These are phyloP conservation scores for Vesta saturnalis DNA, from an alignment of 2,888 invertebrate species.

Conservation along the genomic window DNA sequence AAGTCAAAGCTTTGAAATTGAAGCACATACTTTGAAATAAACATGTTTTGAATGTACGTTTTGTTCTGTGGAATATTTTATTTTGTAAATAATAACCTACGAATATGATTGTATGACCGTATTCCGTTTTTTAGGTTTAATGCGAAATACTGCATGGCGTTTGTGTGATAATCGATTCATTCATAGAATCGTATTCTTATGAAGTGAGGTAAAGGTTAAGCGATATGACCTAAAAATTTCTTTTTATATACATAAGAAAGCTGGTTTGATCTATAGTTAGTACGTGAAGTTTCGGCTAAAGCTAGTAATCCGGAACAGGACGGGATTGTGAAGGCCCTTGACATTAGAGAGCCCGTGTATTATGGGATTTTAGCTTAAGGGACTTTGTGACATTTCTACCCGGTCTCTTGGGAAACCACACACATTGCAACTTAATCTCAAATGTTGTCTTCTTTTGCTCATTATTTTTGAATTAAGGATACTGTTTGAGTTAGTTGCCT, in stretches of 20 bases:
- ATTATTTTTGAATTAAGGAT: conserved; percentile 1
- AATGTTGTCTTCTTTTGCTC: conserved; percentile 22
- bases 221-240: conserved; percentile 19
- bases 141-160: too few relatives aligned
- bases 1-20: too few relatives aligned
- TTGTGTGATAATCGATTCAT: too few relatives aligned
- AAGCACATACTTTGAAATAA: too few relatives aligned
- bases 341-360: conserved; percentile 40
- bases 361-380: conserved; percentile 41
- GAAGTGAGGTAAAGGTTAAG: conserved; percentile 23
- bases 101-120: too few relatives aligned
- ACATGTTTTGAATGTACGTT: too few relatives aligned
- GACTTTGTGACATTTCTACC: conserved; percentile 35
- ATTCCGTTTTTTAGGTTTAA: too few relatives aligned
- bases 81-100: too few relatives aligned
- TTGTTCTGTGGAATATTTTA: too few relatives aligned
- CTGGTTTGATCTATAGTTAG: conserved; percentile 45
- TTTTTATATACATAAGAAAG: conserved; percentile 29
- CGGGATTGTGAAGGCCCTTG: conserved; percentile 43
- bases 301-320: conserved; percentile 44
- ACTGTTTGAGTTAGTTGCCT: not conserved
- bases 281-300: conserved; percentile 40
- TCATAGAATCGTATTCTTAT: not conserved
- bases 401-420: conserved; percentile 33
- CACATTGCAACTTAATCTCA: conserved; percentile 35